Base-by-base conservation (phyloP, 2,113 vertebrate genomes). In the Proterorhinus semilunaris region DNA sequence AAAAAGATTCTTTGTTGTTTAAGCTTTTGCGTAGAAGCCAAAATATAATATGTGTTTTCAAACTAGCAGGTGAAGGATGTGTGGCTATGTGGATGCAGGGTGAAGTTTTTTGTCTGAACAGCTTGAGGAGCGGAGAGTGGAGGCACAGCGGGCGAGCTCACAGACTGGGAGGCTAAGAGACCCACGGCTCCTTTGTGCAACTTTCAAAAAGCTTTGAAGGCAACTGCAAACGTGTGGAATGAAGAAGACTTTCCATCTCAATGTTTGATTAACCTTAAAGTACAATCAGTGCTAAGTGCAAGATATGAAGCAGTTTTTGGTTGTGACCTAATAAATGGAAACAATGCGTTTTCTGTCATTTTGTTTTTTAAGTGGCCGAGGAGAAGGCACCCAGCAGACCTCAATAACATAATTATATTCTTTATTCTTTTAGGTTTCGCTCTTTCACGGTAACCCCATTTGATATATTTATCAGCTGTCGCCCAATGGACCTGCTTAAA, bases 391-490 rank as follows among this genome's bases (percentile, higher is more conserved):
- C 71, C 74, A 59, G 70, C 53, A 78, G 68, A 87, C 83, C 55
- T 80, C 83, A 69, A 57, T 64, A 43, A 76, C 78, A 63, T 86
- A 88, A 86, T 89, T 86, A 85, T 77, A 81, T 79, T 62, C 81
- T 87, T 86, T 82, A 68, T 86, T 85, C 59, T 69, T 84, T 76
- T 75, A 77, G 79, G 70, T 85, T 86, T 84, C 72, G 82, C 65
- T 83, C 81, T 85, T 70, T 79, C 72, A 69, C 79, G 86, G 62
- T 77, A 86, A 84, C 80, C 83, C 83, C 74, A 91, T 89, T 90
- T 90, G 73, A 91, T 90, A 80, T 92, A 86, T 91, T 92, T 92
- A 92, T 91, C 88, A 86, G 72, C 79, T 70, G 75, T 87, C 72
- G 75, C 89, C 89, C 90, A 87, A 70, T 85, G 85, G 90, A 86